Conservation (phyloP, 2,113 vertebrate species). For the Alces alces region DNA sequence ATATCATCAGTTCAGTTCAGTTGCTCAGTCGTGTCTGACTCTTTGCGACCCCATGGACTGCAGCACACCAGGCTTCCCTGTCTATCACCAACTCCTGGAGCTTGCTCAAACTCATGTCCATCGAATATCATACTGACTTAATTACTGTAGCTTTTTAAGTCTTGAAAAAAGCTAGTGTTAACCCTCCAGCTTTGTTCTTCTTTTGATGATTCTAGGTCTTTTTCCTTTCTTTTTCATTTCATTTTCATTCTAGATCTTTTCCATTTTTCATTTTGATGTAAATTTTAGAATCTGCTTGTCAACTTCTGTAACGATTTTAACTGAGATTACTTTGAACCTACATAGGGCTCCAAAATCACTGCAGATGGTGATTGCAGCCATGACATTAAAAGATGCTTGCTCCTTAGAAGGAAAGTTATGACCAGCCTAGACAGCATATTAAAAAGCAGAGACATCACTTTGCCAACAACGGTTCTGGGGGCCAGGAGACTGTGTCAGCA, state of each 20-base stretch:
- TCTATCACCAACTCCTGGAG: accelerated
- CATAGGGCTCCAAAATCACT: not conserved
- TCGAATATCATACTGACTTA: not conserved
- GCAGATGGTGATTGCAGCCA: too few relatives aligned
- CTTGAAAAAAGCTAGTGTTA: not conserved
- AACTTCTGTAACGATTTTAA: not conserved
- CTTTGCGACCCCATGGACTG: not conserved
- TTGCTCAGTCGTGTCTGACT: not conserved
- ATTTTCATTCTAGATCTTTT: not conserved
- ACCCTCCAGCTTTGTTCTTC: not conserved
- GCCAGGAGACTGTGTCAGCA: not conserved
- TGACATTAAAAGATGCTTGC: too few relatives aligned
- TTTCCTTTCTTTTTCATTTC: not conserved
- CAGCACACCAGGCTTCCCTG: not conserved
- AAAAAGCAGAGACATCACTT: too few relatives aligned
- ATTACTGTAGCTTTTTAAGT: not conserved
- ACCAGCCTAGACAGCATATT: too few relatives aligned
- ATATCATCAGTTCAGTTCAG: not conserved
- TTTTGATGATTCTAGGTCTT: not conserved
- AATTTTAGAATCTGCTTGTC: not conserved
- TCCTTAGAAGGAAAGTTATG: too few relatives aligned
- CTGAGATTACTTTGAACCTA: not conserved
- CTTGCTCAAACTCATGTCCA: not conserved
- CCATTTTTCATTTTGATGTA: not conserved
- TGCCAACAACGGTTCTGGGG: not conserved